phyloP scores from a whole-genome alignment of 2,797 vertebrate genomes.

The Masticophis lateralis region DNA sequence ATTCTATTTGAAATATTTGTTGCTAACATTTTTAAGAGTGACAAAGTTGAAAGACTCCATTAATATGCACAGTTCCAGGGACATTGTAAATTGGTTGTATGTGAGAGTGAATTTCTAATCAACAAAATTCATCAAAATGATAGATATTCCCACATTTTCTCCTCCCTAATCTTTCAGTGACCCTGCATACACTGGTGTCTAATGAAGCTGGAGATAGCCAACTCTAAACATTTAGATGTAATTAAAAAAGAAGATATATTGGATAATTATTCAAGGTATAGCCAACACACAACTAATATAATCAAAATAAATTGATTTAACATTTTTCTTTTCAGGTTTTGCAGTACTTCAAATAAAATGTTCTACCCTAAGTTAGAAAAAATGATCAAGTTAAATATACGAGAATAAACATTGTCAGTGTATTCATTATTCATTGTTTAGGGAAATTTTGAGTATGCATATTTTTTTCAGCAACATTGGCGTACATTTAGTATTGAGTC shows the following conservation, averaged over 20 bases:
- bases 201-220: conserved; percentile 49
- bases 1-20: conserved; percentile 33
- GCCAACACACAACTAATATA: not conserved
- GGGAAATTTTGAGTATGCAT: not conserved
- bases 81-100: conserved; percentile 40
- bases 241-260: conserved; percentile 38
- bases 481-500: too few species aligned
- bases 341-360: not conserved
- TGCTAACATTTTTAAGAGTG: conserved; percentile 24
- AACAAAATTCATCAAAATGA: conserved; percentile 61
- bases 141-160: conserved; percentile 56
- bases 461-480: not conserved
- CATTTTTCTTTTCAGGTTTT: not conserved
- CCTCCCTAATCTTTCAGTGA: conserved; percentile 55
- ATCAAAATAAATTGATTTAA: not conserved
- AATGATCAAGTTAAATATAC: not conserved
- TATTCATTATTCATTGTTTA: not conserved
- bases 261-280: conserved; percentile 30
- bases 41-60: conserved; percentile 43
- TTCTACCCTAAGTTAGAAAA: not conserved
- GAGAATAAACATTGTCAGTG: not conserved
- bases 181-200: conserved; percentile 31
- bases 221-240: conserved; percentile 24
- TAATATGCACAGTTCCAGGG: conserved; percentile 40
- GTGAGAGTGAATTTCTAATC: conserved; percentile 63